A percentile compares a stretch with the other conserved stretches of the same genome.
These are phyloP conservation scores for Ameiurus melas DNA, from an alignment of 2,113 vertebrate species.

Conservation along the genomic window DNA sequence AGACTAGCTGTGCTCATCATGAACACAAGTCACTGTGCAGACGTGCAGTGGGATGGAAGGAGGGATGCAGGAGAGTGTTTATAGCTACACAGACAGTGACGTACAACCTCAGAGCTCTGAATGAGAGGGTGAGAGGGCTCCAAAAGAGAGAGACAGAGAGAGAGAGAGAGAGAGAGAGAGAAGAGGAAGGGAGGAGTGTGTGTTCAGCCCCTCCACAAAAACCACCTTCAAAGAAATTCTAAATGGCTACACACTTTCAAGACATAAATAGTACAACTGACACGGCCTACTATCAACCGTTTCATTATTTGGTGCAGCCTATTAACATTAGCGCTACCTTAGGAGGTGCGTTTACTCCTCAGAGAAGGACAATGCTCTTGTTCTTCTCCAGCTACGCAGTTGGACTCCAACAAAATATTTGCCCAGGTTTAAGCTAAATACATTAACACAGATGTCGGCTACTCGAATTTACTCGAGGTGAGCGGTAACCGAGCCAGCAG, in stretches of 20 bases:
- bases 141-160: neutral
- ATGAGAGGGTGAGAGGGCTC: conserved; percentile 51
- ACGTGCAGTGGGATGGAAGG: conserved; percentile 21
- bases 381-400: conserved; percentile 37
- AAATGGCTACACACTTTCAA: conserved; percentile 37
- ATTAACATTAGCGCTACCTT: conserved; percentile 6
- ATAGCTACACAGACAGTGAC: conserved; percentile 52
- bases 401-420: conserved; percentile 41
- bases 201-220: conserved; percentile 47
- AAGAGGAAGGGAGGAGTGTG: conserved; percentile 43
- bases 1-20: conserved; percentile 4
- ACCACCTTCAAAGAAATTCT: conserved; percentile 48
- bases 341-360: neutral
- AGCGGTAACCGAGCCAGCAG: neutral
- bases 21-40: conserved; percentile 6
- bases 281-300: conserved; percentile 34
- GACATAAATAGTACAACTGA: conserved; percentile 41
- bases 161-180: neutral
- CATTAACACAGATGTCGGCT: conserved; percentile 54
- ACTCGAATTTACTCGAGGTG: conserved; percentile 15
- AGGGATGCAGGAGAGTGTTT: conserved; percentile 39
- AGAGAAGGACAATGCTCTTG: conserved; percentile 10
- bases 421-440: conserved; percentile 10
- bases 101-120: conserved; percentile 37
- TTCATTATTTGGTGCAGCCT: conserved; percentile 35